Conservation (phyloP, 2,888 invertebrate species). For the Stenichneumon culpator region DNA sequence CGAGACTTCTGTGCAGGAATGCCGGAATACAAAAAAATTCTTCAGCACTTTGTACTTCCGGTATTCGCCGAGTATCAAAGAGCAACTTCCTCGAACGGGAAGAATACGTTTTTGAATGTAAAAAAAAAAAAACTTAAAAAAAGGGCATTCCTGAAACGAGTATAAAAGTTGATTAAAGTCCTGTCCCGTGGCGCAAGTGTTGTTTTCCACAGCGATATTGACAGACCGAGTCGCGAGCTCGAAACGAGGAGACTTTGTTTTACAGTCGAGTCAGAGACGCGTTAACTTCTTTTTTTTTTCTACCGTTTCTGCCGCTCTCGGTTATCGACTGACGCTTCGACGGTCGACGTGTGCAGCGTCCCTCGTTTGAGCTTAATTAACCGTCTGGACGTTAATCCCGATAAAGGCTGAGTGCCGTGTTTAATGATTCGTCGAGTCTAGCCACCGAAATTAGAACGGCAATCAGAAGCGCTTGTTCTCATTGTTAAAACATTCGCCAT, state of each 20-base stretch:
- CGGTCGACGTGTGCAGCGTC: constrained; percentile 1
- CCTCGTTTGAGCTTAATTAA: constrained; percentile 53
- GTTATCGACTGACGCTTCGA: constrained; percentile 40
- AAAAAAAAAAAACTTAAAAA: not conserved
- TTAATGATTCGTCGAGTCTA: constrained; percentile 6
- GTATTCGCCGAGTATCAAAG: not conserved
- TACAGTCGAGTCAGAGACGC: constrained; percentile 16
- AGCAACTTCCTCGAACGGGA: not conserved
- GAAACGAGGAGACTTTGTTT: constrained; percentile 10
- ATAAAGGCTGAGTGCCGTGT: constrained; percentile 14
- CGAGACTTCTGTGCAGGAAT: constrained; percentile 4
- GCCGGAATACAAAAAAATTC: constrained; percentile 1
- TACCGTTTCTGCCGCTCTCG: constrained; percentile 15
- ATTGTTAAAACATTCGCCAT: not conserved
- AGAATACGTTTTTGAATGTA: not conserved
- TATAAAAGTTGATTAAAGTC: constrained; percentile 34
- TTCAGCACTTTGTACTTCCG: not conserved
- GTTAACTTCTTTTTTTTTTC: constrained; percentile 52
- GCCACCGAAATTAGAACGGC: not conserved
- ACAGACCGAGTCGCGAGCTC: constrained; percentile 34
- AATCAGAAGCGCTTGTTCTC: not conserved
- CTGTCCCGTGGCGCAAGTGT: constrained; percentile 11
- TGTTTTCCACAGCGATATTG: constrained; percentile 32
- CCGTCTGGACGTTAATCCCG: constrained; percentile 32
- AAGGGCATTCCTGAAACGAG: constrained; percentile 9